Evolutionary conservation across 2,888 invertebrate genomes (phyloP).

Genomic region (Hypselothyrea guttata): DNA sequence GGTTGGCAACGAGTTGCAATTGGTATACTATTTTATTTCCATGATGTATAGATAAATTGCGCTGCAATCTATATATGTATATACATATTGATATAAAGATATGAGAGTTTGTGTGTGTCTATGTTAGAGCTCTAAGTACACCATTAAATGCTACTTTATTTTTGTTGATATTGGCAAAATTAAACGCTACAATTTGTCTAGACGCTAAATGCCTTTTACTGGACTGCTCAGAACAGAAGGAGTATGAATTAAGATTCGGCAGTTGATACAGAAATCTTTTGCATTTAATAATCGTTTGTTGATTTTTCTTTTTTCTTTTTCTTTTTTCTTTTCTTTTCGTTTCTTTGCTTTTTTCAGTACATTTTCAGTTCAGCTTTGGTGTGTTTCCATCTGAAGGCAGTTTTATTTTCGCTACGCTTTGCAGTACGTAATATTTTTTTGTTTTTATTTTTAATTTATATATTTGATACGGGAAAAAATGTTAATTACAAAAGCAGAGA

Average conservation of each 20-base stretch:
- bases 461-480: constrained; percentile 9
- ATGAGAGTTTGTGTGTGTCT: constrained; percentile 15
- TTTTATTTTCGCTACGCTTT: constrained; percentile 51
- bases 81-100: too few species aligned
- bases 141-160: constrained; percentile 16
- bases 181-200: constrained; percentile 22
- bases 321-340: constrained; percentile 12
- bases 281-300: constrained; percentile 9
- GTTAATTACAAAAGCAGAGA: constrained; percentile 53
- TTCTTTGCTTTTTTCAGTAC: constrained; percentile 22
- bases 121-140: constrained; percentile 34
- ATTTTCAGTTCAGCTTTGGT: constrained; percentile 44
- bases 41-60: constrained; percentile 8
- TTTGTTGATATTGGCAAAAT: constrained; percentile 4
- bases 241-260: constrained; percentile 82
- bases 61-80: constrained; percentile 2
- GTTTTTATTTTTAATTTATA: constrained; percentile 1
- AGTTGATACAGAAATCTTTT: constrained; percentile 81
- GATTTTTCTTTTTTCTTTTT: constrained; percentile 23
- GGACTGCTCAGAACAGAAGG: constrained; percentile 80
- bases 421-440: constrained; percentile 42
- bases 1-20: constrained; percentile 28
- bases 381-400: constrained; percentile 50
- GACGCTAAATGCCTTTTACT: constrained; percentile 20
- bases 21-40: constrained; percentile 35